A percentile compares a stretch with the other conserved stretches of the same genome.
These are phyloP conservation scores for Caenorhabditis doughertyi DNA, from an alignment of 2,888 invertebrate genomes.

Conservation along the genomic window DNA sequence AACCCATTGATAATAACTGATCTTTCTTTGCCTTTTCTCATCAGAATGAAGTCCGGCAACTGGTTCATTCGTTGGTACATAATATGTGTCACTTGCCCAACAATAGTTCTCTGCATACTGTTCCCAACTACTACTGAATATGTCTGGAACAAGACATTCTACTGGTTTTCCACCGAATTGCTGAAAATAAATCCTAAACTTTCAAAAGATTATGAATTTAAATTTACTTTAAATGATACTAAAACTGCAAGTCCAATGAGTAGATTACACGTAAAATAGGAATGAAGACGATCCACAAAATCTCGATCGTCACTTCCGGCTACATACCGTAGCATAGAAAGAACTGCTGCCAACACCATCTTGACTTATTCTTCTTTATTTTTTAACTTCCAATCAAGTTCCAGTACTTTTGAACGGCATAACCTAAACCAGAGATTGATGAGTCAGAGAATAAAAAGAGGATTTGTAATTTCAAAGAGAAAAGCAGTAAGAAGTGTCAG, in stretches of 20 bases:
- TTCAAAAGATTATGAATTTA: no score
- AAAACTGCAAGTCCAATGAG: slow-evolving; percentile 80
- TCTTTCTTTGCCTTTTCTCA: slow-evolving; percentile 73
- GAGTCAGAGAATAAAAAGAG: slow-evolving; percentile 19
- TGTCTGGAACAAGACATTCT: slow-evolving; percentile 81
- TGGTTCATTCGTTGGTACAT: slow-evolving; percentile 75
- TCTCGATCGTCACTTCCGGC: slow-evolving; percentile 80
- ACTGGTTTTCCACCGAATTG: slow-evolving; percentile 82
- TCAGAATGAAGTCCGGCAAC: slow-evolving; percentile 75
- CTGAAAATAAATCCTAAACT: no score
- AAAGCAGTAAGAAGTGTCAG: slow-evolving; percentile 23
- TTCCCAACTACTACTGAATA: slow-evolving; percentile 80
- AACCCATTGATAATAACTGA: slow-evolving; percentile 81
- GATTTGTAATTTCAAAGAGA: not conserved
- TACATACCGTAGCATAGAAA: slow-evolving; percentile 82
- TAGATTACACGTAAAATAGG: slow-evolving; percentile 81
- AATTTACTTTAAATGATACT: slow-evolving; percentile 79
- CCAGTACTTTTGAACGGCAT: slow-evolving; percentile 45
- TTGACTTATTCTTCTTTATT: slow-evolving; percentile 10
- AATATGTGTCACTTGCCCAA: slow-evolving; percentile 81
- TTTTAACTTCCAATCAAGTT: slow-evolving; percentile 21
- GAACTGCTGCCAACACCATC: slow-evolving; percentile 80
- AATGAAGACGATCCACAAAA: slow-evolving; percentile 81
- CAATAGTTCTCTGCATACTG: slow-evolving; percentile 82
- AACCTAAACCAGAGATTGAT: slow-evolving; percentile 43